These are phyloP conservation scores for Salpingus planirostris DNA, from an alignment of 2,888 invertebrate genomes.

Conservation along the genomic window DNA sequence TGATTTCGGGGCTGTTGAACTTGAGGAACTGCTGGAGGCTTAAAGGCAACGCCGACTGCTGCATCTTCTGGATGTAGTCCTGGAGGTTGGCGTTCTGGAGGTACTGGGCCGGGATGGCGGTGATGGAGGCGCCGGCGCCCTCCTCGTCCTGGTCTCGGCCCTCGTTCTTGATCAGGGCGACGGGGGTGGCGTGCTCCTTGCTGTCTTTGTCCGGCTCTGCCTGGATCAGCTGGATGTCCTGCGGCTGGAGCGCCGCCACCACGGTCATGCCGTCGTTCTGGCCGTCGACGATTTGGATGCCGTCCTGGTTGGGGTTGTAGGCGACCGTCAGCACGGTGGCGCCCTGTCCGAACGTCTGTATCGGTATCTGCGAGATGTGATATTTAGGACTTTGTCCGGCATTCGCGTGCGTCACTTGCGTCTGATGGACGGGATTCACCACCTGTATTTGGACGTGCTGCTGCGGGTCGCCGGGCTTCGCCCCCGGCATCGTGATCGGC, in stretches of 20 bases:
- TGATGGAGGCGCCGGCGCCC: conserved; percentile 32
- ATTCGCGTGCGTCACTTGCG: conserved; percentile 32
- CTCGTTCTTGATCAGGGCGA: conserved; percentile 45
- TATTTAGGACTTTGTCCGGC: conserved; percentile 58
- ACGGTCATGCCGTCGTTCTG: conserved; percentile 57
- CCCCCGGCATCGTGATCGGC: conserved; percentile 67
- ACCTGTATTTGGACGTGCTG: conserved; percentile 70
- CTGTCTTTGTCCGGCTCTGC: conserved; percentile 31
- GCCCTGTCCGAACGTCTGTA: conserved; percentile 64
- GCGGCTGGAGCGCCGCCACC: conserved; percentile 57
- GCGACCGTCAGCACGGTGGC: conserved; percentile 69
- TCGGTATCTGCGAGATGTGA: conserved; percentile 64
- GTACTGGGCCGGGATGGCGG: conserved; percentile 46
- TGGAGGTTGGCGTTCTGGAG: conserved; percentile 45
- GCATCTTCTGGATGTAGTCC: conserved; percentile 44
- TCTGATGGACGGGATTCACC: conserved; percentile 34
- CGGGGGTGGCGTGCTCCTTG: conserved; percentile 41
- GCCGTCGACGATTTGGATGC: conserved; percentile 47
- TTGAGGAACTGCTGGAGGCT: conserved; percentile 56
- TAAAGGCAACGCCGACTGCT: conserved; percentile 43
- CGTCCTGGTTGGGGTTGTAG: conserved; percentile 54
- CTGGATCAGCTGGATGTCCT: conserved; percentile 57
- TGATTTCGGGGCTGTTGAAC: conserved; percentile 48
- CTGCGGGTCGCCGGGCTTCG: conserved; percentile 66
- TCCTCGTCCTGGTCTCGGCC: conserved; percentile 16